Evolutionary conservation across 1,140 invertebrate genomes (phyloP).

Genomic region (Matsumurasca onukii): DNA sequence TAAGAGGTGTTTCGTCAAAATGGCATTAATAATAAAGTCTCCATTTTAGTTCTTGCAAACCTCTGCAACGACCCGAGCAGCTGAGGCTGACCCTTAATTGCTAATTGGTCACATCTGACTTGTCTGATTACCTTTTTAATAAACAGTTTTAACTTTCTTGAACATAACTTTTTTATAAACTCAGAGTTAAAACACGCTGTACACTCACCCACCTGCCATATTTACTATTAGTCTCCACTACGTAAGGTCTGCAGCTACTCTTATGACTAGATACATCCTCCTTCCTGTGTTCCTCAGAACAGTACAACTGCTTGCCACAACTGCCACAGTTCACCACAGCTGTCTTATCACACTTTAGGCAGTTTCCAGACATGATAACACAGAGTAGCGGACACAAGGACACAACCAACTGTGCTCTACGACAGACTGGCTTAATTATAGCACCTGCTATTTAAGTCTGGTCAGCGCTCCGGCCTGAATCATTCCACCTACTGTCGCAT

Average conservation of each 20-base stretch:
- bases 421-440: too few relatives aligned
- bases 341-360: constrained; percentile 8
- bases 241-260: constrained; percentile 30
- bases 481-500: too few relatives aligned
- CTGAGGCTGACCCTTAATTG: neutral
- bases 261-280: constrained; percentile 32
- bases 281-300: constrained; percentile 35
- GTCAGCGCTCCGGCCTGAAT: too few relatives aligned
- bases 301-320: constrained; percentile 33
- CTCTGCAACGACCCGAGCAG: neutral
- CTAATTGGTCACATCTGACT: neutral
- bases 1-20: too few relatives aligned
- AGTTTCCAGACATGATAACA: neutral
- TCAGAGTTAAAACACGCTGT: too few relatives aligned
- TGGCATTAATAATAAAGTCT: too few relatives aligned
- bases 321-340: constrained; percentile 20
- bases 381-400: neutral
- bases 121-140: neutral
- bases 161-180: neutral
- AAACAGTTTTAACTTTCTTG: neutral
- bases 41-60: neutral
- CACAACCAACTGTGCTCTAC: neutral
- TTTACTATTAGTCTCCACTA: constrained; percentile 18
- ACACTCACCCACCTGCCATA: constrained; percentile 35
- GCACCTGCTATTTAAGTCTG: too few relatives aligned